A percentile compares a stretch with the other conserved stretches of the same genome.
These are phyloP conservation scores for Hydrolagus colliei DNA, from an alignment of 2,797 vertebrate genomes.

Conservation along the genomic window DNA sequence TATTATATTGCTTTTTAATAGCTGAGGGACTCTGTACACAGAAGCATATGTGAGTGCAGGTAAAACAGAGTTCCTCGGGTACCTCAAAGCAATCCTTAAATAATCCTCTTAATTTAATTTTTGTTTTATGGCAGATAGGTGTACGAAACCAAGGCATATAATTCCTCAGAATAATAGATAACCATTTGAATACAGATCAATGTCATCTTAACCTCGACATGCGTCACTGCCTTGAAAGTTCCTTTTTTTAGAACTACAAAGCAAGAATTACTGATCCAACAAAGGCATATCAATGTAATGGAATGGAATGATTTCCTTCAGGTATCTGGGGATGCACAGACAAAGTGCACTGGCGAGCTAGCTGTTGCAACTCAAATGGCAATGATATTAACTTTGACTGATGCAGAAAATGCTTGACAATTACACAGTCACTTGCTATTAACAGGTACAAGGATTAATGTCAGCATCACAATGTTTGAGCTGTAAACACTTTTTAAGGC, in stretches of 20 bases:
- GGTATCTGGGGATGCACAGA: background rate
- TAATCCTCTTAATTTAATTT: background rate
- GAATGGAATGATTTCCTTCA: background rate
- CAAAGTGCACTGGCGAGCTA: too few species aligned
- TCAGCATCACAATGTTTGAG: too few species aligned
- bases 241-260: background rate
- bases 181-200: background rate
- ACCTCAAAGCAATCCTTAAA: background rate
- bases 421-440: too few species aligned
- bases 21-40: background rate
- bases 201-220: background rate
- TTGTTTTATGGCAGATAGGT: background rate
- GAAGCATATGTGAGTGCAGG: background rate
- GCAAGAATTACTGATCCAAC: background rate
- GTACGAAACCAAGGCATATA: background rate
- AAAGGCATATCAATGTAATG: background rate
- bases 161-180: background rate
- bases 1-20: conserved; percentile 18
- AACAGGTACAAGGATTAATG: too few species aligned
- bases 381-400: too few species aligned
- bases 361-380: too few species aligned
- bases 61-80: background rate
- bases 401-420: too few species aligned
- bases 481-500: too few species aligned
- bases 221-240: background rate